A percentile compares a stretch with the other conserved stretches of the same genome.
Conservation (phyloP, 2,888 invertebrate genomes). For the Cyrtodaria siliqua region DNA sequence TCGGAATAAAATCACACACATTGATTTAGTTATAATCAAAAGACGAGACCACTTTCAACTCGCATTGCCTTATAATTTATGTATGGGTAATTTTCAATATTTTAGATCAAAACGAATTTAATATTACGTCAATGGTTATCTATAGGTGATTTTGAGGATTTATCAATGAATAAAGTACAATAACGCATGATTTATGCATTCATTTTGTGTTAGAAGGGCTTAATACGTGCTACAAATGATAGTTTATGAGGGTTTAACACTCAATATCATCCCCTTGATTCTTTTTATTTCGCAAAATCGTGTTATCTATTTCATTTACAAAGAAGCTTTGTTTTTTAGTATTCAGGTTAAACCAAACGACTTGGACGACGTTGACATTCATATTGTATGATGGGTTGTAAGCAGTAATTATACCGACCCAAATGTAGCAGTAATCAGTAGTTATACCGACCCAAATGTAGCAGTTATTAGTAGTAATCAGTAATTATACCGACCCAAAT, state of each 20-base stretch:
- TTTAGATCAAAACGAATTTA: constrained; percentile 32
- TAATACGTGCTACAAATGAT: not conserved
- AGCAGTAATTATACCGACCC: no score
- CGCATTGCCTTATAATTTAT: constrained; percentile 30
- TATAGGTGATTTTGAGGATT: constrained; percentile 33
- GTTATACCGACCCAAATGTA: no score
- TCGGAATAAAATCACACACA: constrained; percentile 18
- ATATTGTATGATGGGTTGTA: no score
- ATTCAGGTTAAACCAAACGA: no score
- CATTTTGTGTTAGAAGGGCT: constrained; percentile 19
- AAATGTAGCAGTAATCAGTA: no score
- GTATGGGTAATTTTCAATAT: constrained; percentile 31
- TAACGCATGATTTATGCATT: constrained; percentile 45
- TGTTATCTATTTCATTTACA: constrained; percentile 1
- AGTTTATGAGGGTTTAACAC: constrained; percentile 16
- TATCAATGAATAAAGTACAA: constrained; percentile 7
- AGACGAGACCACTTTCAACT: constrained; percentile 10
- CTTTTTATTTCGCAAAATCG: constrained; percentile 1
- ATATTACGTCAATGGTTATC: constrained; percentile 19
- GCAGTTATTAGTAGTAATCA: no score
- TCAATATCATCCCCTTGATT: constrained; percentile 4
- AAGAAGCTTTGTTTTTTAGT: no score
- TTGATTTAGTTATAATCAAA: constrained; percentile 32
- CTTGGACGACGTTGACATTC: no score
- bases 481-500: no score